These are phyloP conservation scores for Hemiscyllium ocellatum DNA, from an alignment of 2,113 vertebrate species.

Conservation along the genomic window DNA sequence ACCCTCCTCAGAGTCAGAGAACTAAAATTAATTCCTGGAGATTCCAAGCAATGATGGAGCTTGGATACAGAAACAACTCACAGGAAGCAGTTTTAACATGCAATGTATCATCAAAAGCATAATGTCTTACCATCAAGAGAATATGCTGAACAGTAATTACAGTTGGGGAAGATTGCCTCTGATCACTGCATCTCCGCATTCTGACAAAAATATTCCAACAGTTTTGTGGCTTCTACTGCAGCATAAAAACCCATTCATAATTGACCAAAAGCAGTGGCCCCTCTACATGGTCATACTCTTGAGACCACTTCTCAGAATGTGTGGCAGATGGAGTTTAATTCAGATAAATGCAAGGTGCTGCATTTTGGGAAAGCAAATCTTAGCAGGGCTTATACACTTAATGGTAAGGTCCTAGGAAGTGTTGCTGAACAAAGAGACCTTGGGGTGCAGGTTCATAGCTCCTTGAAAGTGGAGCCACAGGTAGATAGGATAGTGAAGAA, in stretches of 20 bases:
- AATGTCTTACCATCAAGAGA: neutral
- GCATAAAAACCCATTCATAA: neutral
- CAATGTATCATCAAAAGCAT: neutral
- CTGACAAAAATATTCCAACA: neutral
- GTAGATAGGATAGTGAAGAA: too few species aligned
- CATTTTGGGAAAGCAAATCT: too few species aligned
- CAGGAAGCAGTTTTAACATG: neutral
- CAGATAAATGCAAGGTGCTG: too few species aligned
- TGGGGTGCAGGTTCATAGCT: too few species aligned
- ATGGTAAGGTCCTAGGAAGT: too few species aligned
- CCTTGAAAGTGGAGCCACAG: too few species aligned
- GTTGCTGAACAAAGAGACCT: too few species aligned
- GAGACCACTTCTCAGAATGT: neutral
- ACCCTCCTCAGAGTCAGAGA: neutral
- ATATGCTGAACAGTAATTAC: neutral
- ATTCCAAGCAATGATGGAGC: neutral
- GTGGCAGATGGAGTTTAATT: too few species aligned
- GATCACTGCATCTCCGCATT: fast-evolving
- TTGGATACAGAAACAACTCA: neutral
- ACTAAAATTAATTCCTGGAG: neutral
- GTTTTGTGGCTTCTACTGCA: neutral
- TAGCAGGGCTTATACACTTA: too few species aligned
- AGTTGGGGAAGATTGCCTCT: neutral
- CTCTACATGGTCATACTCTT: neutral
- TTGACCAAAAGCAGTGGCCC: neutral